Evolutionary conservation across 2,113 vertebrate species (phyloP).

Genomic region (Formicarius rufipectus): DNA sequence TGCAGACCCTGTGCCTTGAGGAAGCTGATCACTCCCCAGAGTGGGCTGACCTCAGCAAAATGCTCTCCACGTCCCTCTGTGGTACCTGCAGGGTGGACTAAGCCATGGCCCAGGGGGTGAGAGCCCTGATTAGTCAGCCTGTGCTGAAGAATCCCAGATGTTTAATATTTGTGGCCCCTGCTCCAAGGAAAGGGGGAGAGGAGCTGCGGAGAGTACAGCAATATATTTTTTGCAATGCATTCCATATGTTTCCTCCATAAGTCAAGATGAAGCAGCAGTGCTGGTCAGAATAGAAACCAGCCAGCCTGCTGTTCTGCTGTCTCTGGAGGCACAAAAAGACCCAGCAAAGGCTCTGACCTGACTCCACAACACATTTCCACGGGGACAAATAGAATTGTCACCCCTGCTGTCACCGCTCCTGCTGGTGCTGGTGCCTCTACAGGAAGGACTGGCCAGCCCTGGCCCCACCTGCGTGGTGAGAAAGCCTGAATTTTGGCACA

Average conservation of each 20-base stretch:
- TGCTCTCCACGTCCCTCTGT: rapidly evolving
- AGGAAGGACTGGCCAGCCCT: neutral
- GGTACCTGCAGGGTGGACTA: neutral
- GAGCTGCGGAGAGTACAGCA: neutral
- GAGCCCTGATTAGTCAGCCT: neutral
- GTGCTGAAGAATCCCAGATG: neutral
- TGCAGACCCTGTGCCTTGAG: rapidly evolving
- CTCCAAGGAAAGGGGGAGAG: neutral
- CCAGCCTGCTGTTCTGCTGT: neutral
- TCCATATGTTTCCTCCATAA: constrained; percentile 17
- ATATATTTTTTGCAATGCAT: constrained; percentile 8
- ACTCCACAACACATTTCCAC: neutral
- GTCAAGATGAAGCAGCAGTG: neutral
- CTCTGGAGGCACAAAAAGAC: neutral
- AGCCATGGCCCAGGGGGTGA: neutral
- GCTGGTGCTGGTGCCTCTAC: neutral
- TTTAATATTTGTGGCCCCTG: neutral
- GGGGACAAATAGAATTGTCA: neutral
- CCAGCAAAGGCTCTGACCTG: neutral
- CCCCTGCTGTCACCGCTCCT: rapidly evolving
- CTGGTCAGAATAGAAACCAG: neutral
- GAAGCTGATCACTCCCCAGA: neutral
- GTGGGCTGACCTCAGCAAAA: neutral
- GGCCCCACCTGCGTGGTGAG: neutral
- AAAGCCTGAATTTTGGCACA: neutral